A percentile compares a stretch with the other conserved stretches of the same genome.
These are phyloP conservation scores for Euleptes europaea DNA, from an alignment of 2,113 vertebrate species.

Conservation along the genomic window DNA sequence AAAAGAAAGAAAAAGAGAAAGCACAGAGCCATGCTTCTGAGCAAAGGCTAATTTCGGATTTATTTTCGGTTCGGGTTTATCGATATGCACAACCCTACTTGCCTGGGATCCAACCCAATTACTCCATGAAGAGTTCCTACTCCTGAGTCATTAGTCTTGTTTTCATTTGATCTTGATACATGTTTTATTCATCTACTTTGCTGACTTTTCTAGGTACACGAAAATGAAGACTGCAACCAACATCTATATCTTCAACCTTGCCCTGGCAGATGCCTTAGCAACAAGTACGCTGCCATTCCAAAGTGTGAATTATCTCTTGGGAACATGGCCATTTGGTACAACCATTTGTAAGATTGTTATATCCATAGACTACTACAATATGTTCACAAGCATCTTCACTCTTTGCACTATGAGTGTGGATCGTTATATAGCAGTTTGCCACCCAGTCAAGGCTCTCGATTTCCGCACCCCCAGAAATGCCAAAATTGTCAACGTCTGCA, in stretches of 20 bases:
- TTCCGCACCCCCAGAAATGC: conserved; percentile 96
- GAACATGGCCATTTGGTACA: conserved; percentile 95
- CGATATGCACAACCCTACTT: too few relatives aligned
- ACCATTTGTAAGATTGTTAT: conserved; percentile 93
- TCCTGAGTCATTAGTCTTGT: not conserved
- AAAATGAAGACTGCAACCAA: conserved; percentile 99
- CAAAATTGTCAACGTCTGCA: conserved; percentile 97
- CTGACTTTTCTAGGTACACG: conserved; percentile 84
- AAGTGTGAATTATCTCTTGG: conserved; percentile 97
- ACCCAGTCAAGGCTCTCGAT: conserved; percentile 95
- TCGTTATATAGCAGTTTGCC: conserved; percentile 96
- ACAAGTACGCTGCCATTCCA: conserved; percentile 98
- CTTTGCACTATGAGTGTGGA: conserved; percentile 99
- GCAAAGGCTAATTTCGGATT: too few relatives aligned
- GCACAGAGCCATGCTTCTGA: too few relatives aligned
- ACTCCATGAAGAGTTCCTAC: not conserved
- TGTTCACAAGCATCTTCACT: conserved; percentile 99
- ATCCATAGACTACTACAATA: conserved; percentile 99
- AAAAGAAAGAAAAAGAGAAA: too few relatives aligned
- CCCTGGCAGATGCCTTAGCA: conserved; percentile 92
- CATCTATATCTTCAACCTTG: conserved; percentile 99
- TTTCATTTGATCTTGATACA: conserved; percentile 1
- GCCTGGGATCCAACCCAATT: too few relatives aligned
- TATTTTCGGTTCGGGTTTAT: too few relatives aligned
- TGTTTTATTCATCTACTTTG: conserved; percentile 18